Percentiles rank a stretch among this genome's conserved stretches.
Conservation (phyloP, 2,888 invertebrate genomes). For the Acleris cristana region DNA sequence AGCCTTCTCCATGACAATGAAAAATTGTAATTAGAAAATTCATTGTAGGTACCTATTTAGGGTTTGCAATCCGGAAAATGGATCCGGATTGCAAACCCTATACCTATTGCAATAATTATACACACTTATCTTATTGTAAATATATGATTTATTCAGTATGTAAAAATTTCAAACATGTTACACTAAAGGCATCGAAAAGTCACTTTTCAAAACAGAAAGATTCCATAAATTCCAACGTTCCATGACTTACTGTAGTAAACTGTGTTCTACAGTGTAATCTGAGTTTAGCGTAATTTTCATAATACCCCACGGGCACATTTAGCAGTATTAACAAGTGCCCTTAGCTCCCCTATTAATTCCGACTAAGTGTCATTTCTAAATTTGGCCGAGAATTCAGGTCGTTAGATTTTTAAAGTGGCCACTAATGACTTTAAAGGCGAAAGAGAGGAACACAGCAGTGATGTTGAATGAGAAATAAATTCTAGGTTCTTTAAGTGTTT, state of each 20-base stretch:
- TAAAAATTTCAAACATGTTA: too few species aligned
- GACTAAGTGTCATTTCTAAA: constrained; percentile 18
- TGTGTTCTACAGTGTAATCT: constrained; percentile 9
- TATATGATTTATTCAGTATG: too few species aligned
- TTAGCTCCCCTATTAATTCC: constrained; percentile 24
- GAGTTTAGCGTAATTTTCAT: constrained; percentile 29
- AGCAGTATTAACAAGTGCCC: constrained; percentile 18
- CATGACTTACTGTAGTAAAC: not conserved
- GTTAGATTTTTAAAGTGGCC: constrained; percentile 4
- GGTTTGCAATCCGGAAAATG: too few species aligned
- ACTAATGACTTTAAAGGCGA: not conserved
- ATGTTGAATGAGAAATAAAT: not conserved
- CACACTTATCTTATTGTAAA: too few species aligned
- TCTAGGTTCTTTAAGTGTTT: not conserved
- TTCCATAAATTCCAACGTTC: not conserved
- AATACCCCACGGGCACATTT: constrained; percentile 27
- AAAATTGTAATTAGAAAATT: too few species aligned
- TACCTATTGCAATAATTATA: too few species aligned
- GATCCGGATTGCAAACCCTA: too few species aligned
- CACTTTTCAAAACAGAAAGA: too few species aligned
- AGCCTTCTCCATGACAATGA: too few species aligned
- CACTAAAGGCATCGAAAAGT: too few species aligned
- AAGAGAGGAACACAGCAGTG: not conserved
- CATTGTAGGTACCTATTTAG: too few species aligned
- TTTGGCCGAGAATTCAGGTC: constrained; percentile 11